phyloP scores from a whole-genome alignment of 1,140 invertebrate species.

The Fopius arisanus region DNA sequence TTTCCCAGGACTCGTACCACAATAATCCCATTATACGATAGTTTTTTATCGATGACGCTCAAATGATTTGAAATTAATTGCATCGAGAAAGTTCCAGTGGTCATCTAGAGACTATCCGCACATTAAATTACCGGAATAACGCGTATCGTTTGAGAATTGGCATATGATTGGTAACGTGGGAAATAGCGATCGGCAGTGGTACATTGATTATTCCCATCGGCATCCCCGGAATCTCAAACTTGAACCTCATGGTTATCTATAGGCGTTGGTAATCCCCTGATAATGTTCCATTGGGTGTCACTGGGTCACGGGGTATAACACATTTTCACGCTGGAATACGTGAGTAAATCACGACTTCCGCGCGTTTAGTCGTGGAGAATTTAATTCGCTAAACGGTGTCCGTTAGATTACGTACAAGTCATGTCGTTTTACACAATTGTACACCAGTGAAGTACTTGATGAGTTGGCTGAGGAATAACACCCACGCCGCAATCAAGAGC shows the following conservation, averaged over 20 bases:
- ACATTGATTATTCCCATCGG: background rate
- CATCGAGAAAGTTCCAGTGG: background rate
- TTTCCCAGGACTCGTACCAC: background rate
- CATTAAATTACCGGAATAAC: background rate
- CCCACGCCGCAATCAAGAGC: background rate
- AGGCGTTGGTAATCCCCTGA: background rate
- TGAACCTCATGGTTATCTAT: background rate
- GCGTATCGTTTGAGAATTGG: background rate
- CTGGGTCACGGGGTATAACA: constrained; percentile 31
- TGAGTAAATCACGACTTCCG: constrained; percentile 8
- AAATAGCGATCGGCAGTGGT: background rate
- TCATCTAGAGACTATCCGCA: background rate
- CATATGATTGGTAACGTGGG: constrained; percentile 28
- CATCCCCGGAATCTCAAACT: background rate
- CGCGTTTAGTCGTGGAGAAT: background rate
- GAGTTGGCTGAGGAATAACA: background rate
- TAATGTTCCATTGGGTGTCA: constrained; percentile 28
- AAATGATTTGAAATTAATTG: constrained; percentile 2
- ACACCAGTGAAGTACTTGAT: background rate
- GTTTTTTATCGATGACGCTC: too few relatives aligned
- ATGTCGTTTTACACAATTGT: background rate
- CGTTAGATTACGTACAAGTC: background rate
- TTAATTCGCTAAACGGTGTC: background rate
- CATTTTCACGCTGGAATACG: background rate
- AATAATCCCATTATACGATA: background rate